Base-by-base conservation (phyloP, 2,113 vertebrate species). In the Oncorhynchus mykiss region DNA sequence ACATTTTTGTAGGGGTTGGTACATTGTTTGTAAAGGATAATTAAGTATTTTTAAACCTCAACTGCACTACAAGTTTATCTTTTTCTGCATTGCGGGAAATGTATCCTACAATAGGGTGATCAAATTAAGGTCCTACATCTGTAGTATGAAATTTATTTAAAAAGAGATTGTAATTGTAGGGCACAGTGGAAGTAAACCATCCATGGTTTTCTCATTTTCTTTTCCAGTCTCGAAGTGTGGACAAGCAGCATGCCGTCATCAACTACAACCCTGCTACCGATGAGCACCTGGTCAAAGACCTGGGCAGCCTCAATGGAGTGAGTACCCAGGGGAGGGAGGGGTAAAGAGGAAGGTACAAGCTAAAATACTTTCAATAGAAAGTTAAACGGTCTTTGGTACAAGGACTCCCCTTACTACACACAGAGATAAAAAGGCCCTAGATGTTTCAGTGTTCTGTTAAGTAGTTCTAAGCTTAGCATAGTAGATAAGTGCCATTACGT, bases 191-290 rank as follows among this genome's bases (percentile, higher is more conserved):
- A 64, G 11, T 22, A 31, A 49, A 24, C 34, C 45, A 22, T 16
- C 8, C 7, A 18, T 49, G 20, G 6, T 45, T 48, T 4, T 70
- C 8, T 22, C 27, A 8, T 49, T 70, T 54, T 64, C 25, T 60
- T 39, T 67, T 79, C 29, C 80, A 99, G 98, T 99, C 97, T 74
- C 97, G 97, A 88, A 99, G 98, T 0, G 98, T 99, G 74, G 97
- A 99, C 92, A 99, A 99, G 84, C 98, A 99, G 81, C 98, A 99
- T 0, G 97, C 98, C 0, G 97, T 99, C 59, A 97, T 99, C 94
- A 99, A 99, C 92, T 99, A 98, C 2, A 96, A 97, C 89, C 91
- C 90, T 62, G 91, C 94, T 2, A 94, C 94, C 0, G 98, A 99
- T 3, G 95, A 99, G 60, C 98, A 99, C 88, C 94, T 96, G 89